Base-by-base conservation (phyloP, 1,140 invertebrate genomes). In the Hypsibius dujardini region DNA sequence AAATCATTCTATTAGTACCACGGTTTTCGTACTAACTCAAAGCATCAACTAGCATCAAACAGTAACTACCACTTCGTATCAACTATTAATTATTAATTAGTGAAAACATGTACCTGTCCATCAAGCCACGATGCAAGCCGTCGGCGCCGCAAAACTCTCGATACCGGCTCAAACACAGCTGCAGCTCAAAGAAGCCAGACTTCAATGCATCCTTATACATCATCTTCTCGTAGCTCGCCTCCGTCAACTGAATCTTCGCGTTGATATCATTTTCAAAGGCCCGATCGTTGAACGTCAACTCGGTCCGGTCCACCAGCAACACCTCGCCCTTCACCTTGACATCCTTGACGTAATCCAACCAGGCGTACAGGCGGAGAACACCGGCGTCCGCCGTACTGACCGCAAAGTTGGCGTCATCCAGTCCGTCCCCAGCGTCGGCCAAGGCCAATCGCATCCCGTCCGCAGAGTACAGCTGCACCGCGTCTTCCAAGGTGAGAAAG, bases 381-480 rank as follows among this genome's bases (percentile, higher is more conserved):
- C 90, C 91, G 7, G 92, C 90, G 81, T 98, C 93, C 0, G 95
- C 95, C 73, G 87, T 90, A 72, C 83, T 87, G 78, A 92, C 92
- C 1, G 93, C 89, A 82, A 99, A 98, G 81, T 99, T 99, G 0
- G 96, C 95, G 84, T 99, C 96, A 81, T 99, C 95, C 28, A 99
- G 84, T 0, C 91, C 90, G 82, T 99, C 96, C 12, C 95, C 95
- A 67, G 95, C 87, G 82, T 98, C 95, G 45, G 95, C 94, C 50
- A 98, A 79, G 73, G 90, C 90, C 28, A 97, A 78, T 72, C 95
- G 81, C 86, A 89, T 96, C 12, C 92, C 95, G 83, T 99, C 96
- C 1, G 95, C 95, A 56, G 92, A 95, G 81, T 92, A 99, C 77
- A 91, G 94, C 46, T 88, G 80, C 45, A 98, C 83, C 69, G 92